Evolutionary conservation across 2,888 invertebrate genomes (phyloP), one percentile per base, ranked within the genome.

Genomic region (Lycaena phlaeas): DNA sequence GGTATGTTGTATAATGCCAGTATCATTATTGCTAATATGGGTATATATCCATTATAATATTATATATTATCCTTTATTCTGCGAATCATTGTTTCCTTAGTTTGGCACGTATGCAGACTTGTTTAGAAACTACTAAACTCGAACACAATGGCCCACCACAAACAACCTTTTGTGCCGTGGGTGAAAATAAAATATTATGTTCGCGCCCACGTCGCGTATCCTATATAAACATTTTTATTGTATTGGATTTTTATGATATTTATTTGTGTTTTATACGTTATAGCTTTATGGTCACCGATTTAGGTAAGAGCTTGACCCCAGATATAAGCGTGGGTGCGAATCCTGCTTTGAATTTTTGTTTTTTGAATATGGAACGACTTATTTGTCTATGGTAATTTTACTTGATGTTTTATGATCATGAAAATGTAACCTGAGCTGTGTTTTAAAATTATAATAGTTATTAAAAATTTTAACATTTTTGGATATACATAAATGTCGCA

Each of bases 161-260:
- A 75, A 67, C 59, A 60, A 51, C 54, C 62, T 60, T 66, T 72
- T 68, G 66, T 68, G 58, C 41, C 56, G 48, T 52, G 49, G 49
- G 52, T 55, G 66, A 69, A 73, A 75, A 77, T 73, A 76, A 72
- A 75, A 72, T 64, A 68, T n/a, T n/a, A n/a, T 68, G 68, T 62
- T 55, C 57, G 51, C 59, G 52, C 56, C 55, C 51, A 57, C 55
- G 53, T 50, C 51, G 52, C 53, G 15, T 42, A 43, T 58, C 57
- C 62, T 61, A 58, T 56, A 51, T 50, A 58, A 63, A 61, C 49
- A 59, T 28, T 48, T 41, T 39, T 31, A n/a, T n/a, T n/a, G 25
- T 31, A 15, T 40, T 39, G 14, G 26, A 27, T 37, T 28, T 29
- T n/a, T n/a, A n/a, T n/a, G n/a, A 12, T 37, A 14, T 37, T 17